Base-by-base conservation (phyloP, 92 coral and sea anemone genomes). In the Metridium senile region DNA sequence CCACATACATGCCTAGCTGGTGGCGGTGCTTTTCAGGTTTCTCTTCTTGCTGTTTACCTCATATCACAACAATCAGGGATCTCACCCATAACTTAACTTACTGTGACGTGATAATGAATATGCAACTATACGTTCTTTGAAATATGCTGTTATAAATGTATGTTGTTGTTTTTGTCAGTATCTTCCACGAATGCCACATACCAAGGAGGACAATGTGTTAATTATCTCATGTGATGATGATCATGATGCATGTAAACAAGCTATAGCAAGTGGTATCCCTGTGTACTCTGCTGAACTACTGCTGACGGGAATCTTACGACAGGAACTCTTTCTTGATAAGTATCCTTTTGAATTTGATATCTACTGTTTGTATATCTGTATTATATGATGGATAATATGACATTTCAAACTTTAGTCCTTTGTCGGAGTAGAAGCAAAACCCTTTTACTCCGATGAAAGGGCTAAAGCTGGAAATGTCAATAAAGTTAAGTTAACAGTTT, bases 191-290 rank as follows among this genome's bases (percentile, higher is more conserved):
- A 72, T 95, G 79, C 97, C 99, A 11, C 78, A 88, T 11, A 68
- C 84, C 46, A 69, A 46, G 26, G 93, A 74, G 0, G 84, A 85
- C 64, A 63, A 84, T 17, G 78, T 89, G 7, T 68, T 95, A 35
- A 88, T 95, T 29, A 75, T 95, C 75, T 87, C 99, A 0, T 92
- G 99, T 79, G 91, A 92, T 9, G 91, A 87, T 34, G 99, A 95
- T 78, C 80, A 74, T 45, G 80, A 72, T 29, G 58, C 85, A 21
- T 92, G 99, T 28, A 69, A 77, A 75, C 82, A 82, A 22, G 92
- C 95, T 7, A 26, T 91, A 0, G 69, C 80, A 29, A 79, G 80
- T 71, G 93, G 91, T 20, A 79, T 91, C 53, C 93, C 87, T 64
- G 97, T 93, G 46, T 90, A 87, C 59, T 76, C 93, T 1, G 86